phyloP scores from a whole-genome alignment of 2,797 vertebrate genomes.

The Rachycentron canadum region DNA sequence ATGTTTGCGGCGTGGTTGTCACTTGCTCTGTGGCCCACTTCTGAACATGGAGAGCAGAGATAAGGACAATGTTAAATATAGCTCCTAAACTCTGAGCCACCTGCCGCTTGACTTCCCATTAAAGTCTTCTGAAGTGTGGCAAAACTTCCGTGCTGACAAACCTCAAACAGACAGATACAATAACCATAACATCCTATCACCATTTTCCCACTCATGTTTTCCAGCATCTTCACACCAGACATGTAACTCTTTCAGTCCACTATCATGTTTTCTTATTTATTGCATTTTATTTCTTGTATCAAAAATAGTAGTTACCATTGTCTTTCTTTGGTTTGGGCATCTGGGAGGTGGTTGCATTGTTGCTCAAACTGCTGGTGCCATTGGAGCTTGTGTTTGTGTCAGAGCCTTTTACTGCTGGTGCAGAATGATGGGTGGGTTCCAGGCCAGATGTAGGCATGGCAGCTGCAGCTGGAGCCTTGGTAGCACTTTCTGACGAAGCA shows the following conservation, averaged over 20 bases:
- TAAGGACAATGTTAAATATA: conserved; percentile 74
- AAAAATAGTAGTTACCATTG: conserved; percentile 42
- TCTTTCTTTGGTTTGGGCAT: neutral
- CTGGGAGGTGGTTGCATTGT: neutral
- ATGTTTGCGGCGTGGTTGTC: conserved; percentile 32
- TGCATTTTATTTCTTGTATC: neutral
- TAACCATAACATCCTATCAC: neutral
- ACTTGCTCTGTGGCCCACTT: conserved; percentile 37
- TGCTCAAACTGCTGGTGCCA: conserved; percentile 13
- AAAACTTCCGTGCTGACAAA: conserved; percentile 24
- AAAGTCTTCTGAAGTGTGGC: conserved; percentile 36
- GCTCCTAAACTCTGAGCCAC: conserved; percentile 45
- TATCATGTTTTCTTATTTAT: neutral
- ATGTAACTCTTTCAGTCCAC: neutral
- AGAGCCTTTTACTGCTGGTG: neutral
- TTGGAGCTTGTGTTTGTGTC: neutral
- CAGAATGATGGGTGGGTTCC: neutral
- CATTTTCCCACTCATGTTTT: neutral
- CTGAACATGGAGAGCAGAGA: conserved; percentile 56
- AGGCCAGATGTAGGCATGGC: accelerated
- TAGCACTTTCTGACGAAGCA: neutral
- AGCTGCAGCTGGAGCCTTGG: neutral
- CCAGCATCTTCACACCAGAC: neutral
- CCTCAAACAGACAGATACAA: conserved; percentile 38
- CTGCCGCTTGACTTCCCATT: conserved; percentile 34